A percentile compares a stretch with the other conserved stretches of the same genome.
Evolutionary conservation across 2,888 invertebrate species (phyloP).

Genomic region (Synergus laeviventris): DNA sequence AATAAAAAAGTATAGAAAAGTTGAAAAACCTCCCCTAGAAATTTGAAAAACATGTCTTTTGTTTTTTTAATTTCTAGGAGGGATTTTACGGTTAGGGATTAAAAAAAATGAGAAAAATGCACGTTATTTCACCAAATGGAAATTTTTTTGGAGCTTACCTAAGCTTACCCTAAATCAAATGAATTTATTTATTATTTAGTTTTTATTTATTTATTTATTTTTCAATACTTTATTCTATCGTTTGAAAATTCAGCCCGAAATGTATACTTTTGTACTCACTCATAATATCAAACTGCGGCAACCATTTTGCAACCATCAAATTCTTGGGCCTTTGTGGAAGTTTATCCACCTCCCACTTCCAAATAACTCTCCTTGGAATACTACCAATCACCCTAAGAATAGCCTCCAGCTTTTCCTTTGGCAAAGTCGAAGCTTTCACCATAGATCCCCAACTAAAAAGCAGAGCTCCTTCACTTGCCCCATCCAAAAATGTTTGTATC

Average conservation of each 20-base stretch:
- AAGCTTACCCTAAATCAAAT: no score
- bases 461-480: conserved; percentile 78
- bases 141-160: no score
- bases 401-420: conserved; percentile 78
- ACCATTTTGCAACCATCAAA: conserved; percentile 81
- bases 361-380: conserved; percentile 82
- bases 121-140: no score
- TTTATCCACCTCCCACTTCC: conserved; percentile 82
- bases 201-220: no score
- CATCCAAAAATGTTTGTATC: conserved; percentile 79
- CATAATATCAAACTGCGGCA: conserved; percentile 88
- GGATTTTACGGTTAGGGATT: no score
- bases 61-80: no score
- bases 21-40: no score
- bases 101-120: no score
- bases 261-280: conserved; percentile 80
- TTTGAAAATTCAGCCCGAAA: no score
- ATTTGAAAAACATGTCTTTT: no score
- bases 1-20: no score
- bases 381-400: conserved; percentile 81
- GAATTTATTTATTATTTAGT: no score
- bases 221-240: neutral
- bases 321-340: conserved; percentile 80
- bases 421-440: conserved; percentile 82
- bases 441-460: conserved; percentile 88